Evolutionary conservation across 2,113 vertebrate species (phyloP).

Genomic region (Crotalus helleri): DNA sequence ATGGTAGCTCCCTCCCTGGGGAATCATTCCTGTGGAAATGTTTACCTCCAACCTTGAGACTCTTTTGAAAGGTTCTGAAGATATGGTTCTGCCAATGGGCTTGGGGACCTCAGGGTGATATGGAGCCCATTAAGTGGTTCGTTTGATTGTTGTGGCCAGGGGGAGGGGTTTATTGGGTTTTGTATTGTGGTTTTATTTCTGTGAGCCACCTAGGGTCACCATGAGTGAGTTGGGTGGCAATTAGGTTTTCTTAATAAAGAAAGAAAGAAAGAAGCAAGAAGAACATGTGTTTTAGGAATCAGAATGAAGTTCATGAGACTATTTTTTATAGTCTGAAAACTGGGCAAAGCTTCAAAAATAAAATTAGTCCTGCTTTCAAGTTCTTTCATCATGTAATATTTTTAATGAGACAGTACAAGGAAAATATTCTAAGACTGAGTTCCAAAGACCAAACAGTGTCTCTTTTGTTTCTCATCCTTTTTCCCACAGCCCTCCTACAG

Average conservation of each 20-base stretch:
- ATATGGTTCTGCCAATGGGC: neutral
- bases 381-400: neutral
- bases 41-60: neutral
- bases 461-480: neutral
- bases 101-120: neutral
- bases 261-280: neutral
- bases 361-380: neutral
- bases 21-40: neutral
- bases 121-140: neutral
- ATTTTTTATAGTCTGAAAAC: neutral
- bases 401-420: neutral
- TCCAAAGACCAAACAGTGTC: neutral
- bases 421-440: neutral
- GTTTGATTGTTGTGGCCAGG: neutral
- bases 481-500: neutral
- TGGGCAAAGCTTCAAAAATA: neutral
- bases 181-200: neutral
- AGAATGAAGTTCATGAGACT: neutral
- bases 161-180: neutral
- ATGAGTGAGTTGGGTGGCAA: neutral
- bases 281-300: neutral
- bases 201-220: neutral
- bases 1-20: neutral
- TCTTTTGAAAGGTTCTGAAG: neutral
- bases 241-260: neutral